Percentiles rank a stretch among this genome's conserved stretches.
Conservation (phyloP, 2,888 invertebrate species). For the Pterostichus niger region DNA sequence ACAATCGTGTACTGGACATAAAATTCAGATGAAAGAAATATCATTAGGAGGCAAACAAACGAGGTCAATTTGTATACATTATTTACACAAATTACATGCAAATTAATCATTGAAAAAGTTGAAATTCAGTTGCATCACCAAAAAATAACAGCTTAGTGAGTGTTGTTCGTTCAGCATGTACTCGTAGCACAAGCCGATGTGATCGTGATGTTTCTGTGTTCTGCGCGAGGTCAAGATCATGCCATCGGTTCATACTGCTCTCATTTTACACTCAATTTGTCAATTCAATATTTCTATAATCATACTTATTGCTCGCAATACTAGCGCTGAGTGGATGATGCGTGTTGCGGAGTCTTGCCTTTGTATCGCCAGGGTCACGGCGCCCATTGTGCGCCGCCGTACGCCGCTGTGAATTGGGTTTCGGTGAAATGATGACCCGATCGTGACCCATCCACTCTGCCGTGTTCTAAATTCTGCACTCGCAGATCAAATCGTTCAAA, state of each 20-base stretch:
- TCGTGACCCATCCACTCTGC: neutral
- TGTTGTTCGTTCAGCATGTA: neutral
- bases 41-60: neutral
- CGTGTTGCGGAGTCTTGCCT: neutral
- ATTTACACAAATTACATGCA: slow-evolving; percentile 27
- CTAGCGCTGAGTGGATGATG: neutral
- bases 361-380: too few relatives aligned
- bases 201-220: neutral
- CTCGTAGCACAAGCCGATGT: too few relatives aligned
- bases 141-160: neutral
- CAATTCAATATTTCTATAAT: too few relatives aligned
- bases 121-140: slow-evolving; percentile 3
- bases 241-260: neutral
- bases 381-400: neutral
- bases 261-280: neutral
- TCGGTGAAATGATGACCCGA: slow-evolving; percentile 20
- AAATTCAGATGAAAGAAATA: slow-evolving; percentile 23
- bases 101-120: slow-evolving; percentile 28
- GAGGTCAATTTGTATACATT: slow-evolving; percentile 23
- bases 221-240: slow-evolving; percentile 15
- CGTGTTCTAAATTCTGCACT: slow-evolving; percentile 22
- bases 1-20: slow-evolving; percentile 36
- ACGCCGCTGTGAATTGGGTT: slow-evolving; percentile 1
- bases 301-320: too few relatives aligned
- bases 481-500: slow-evolving; percentile 5